Base-by-base conservation (phyloP, 2,888 invertebrate species). In the Conus canariensis region DNA sequence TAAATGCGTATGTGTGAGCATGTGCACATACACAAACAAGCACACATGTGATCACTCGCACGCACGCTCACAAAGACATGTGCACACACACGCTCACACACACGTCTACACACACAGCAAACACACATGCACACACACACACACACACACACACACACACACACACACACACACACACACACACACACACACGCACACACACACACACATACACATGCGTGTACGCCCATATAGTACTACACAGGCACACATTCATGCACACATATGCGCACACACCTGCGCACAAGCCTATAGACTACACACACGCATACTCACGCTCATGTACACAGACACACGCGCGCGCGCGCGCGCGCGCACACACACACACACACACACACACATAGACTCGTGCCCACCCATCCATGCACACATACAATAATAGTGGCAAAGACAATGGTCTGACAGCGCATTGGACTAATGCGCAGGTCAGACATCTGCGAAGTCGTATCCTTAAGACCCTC, bases 351-450 rank as follows among this genome's bases (percentile, higher is more conserved):
- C 58, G 8, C 60, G 8, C 85, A 86, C 64, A 64, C 85, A 64
- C 85, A 86, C 85, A 86, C 85, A 86, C 85, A 86, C 85, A 86
- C 64, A 86, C 64, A 86, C 85, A 86, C 30, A 64, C 60, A 86
- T 25, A 86, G 64, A 86, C 85, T 64, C 64, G 25, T 64, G 64
- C 85, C 25, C 85, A 64, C 85, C 6, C 85, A 64, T 14, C 7
- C 60, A 64, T 25, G 25, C 25, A 59, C 83, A 89, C 56, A 64
- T 67, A 89, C 85, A 83, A 67, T 67, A 64, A 83, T 85, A 89
- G 45, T 58, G 80, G 85, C 82, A 82, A 25, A 12, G 59, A 59
- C 85, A 85, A 59, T n/a, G 7, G n/a, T 25, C 45, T 45, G 45
- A 45, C 45, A 45, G 45, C 45, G 45, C 45, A 45, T 45, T 45